Evolutionary conservation across 1,140 invertebrate species (phyloP).

Genomic region (Coelopa frigida): DNA sequence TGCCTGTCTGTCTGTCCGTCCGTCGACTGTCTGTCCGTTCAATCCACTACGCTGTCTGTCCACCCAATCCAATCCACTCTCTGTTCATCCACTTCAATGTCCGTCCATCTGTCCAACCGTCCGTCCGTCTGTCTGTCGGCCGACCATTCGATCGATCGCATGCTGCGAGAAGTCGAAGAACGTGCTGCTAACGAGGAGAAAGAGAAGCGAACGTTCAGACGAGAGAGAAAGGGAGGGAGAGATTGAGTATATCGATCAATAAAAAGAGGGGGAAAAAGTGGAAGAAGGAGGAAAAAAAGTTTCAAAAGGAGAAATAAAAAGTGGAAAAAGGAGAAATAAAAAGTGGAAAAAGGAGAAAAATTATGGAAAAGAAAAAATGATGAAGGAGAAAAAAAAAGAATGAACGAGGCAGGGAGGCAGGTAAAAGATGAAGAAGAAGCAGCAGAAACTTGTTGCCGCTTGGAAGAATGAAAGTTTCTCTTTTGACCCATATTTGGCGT

Average conservation of each 20-base stretch:
- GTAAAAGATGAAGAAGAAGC: not conserved
- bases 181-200: not conserved
- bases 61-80: too few species aligned
- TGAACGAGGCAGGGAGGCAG: not conserved
- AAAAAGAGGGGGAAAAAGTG: not conserved
- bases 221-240: not conserved
- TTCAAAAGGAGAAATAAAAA: not conserved
- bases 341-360: not conserved
- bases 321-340: not conserved
- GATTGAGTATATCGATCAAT: not conserved
- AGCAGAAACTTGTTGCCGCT: too few species aligned
- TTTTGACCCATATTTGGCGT: too few species aligned
- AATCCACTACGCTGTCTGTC: too few species aligned
- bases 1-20: too few species aligned
- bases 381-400: not conserved
- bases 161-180: too few species aligned
- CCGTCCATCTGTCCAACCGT: too few species aligned
- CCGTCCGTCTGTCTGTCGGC: too few species aligned
- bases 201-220: not conserved
- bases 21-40: too few species aligned
- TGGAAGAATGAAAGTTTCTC: too few species aligned
- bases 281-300: not conserved
- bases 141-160: too few species aligned
- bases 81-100: too few species aligned
- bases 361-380: not conserved